Evolutionary conservation across 1,140 invertebrate species (phyloP).

Genomic region (Kradibia gibbosae): DNA sequence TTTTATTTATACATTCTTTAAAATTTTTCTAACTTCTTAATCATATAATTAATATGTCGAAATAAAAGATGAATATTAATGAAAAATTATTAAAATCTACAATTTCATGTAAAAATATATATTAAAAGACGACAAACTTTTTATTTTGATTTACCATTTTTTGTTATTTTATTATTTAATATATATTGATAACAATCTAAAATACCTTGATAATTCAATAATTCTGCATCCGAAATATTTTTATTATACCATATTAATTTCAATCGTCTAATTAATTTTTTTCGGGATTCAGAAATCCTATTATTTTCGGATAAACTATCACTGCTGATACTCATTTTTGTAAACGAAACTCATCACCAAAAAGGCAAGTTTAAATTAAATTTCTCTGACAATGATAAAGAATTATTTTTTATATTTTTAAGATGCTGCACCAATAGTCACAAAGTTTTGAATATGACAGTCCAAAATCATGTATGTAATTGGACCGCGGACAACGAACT

Average conservation of each 20-base stretch:
- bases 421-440: not conserved
- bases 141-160: too few species aligned
- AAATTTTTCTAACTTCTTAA: too few species aligned
- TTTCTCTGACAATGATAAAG: not conserved
- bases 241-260: conserved; percentile 50
- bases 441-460: not conserved
- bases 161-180: too few species aligned
- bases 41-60: conserved; percentile 1
- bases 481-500: conserved; percentile 44
- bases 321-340: conserved; percentile 23
- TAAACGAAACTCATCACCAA: not conserved
- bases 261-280: conserved; percentile 43
- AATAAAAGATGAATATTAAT: too few species aligned
- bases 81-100: too few species aligned
- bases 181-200: too few species aligned
- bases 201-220: conserved; percentile 52
- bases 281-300: conserved; percentile 21
- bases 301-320: conserved; percentile 39
- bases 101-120: too few species aligned
- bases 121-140: too few species aligned
- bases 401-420: conserved; percentile 16
- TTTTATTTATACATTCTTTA: too few species aligned
- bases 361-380: not conserved
- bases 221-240: conserved; percentile 49
- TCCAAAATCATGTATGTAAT: conserved; percentile 40